Percentiles rank a stretch among this genome's conserved stretches.
Conservation (phyloP, 64 coral and sea anemone species). For the Orbicella faveolata region DNA sequence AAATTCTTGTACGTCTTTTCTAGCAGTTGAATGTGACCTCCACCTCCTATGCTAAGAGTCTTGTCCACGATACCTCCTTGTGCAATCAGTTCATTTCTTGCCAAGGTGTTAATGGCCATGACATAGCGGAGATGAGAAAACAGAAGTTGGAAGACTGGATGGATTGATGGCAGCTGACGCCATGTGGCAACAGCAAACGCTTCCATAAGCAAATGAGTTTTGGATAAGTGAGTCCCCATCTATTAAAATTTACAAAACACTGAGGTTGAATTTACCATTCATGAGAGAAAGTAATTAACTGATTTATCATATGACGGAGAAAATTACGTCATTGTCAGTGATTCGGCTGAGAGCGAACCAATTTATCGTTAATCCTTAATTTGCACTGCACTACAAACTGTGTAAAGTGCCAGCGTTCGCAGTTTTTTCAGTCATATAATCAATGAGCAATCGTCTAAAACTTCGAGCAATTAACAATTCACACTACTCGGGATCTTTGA, state of each 20-base stretch:
- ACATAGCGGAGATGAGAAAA: slow-evolving; percentile 82
- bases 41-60: slow-evolving; percentile 86
- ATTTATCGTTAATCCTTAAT: too few species aligned
- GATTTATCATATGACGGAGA: too few species aligned
- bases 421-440: too few species aligned
- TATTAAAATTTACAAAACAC: neutral
- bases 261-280: neutral
- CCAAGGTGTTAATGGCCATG: slow-evolving; percentile 84
- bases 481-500: too few species aligned
- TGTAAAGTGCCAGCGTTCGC: too few species aligned
- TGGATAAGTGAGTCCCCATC: slow-evolving; percentile 75
- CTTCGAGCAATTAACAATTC: too few species aligned
- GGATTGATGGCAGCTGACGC: slow-evolving; percentile 83
- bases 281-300: too few species aligned
- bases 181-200: slow-evolving; percentile 84
- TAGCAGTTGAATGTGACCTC: slow-evolving; percentile 75
- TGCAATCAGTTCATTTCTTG: slow-evolving; percentile 65
- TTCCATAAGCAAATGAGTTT: slow-evolving; percentile 87
- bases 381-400: too few species aligned
- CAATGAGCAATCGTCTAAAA: too few species aligned
- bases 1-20: slow-evolving; percentile 85
- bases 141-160: slow-evolving; percentile 83
- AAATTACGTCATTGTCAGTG: too few species aligned
- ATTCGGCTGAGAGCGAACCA: too few species aligned
- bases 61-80: slow-evolving; percentile 50